Conservation (phyloP, 2,113 vertebrate genomes). For the Sturnira hondurensis region DNA sequence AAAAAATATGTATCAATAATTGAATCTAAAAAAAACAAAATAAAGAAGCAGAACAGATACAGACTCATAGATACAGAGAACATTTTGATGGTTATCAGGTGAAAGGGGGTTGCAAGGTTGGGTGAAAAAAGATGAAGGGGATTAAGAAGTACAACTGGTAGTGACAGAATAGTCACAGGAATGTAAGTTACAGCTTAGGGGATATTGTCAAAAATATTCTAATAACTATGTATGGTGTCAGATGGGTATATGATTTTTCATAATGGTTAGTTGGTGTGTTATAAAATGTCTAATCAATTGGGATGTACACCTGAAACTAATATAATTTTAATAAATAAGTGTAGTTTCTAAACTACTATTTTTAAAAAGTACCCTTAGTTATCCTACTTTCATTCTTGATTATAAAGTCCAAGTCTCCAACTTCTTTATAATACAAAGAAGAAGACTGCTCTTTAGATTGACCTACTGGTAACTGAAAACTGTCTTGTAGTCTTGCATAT, state of each 20-base stretch:
- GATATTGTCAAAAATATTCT: no score
- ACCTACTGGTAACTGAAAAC: not conserved
- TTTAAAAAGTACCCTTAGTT: not conserved
- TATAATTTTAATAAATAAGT: constrained; percentile 25
- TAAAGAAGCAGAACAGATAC: no score
- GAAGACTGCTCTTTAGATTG: not conserved
- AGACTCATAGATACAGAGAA: no score
- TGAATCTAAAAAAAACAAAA: no score
- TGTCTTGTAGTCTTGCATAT: not conserved
- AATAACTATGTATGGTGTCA: no score
- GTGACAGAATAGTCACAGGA: no score
- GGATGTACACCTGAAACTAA: not conserved
- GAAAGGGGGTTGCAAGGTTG: no score
- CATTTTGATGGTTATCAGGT: no score
- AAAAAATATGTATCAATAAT: not conserved
- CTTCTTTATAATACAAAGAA: not conserved
- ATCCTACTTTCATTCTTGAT: not conserved
- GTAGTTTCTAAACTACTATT: not conserved
- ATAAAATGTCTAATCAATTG: not conserved
- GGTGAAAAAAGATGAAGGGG: no score
- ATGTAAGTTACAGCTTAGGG: no score
- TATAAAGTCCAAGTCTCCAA: not conserved
- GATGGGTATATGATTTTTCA: not conserved
- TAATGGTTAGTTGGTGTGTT: not conserved
- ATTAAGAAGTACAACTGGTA: no score